Conservation (phyloP, 2,797 vertebrate species). For the Poecilia wingei region DNA sequence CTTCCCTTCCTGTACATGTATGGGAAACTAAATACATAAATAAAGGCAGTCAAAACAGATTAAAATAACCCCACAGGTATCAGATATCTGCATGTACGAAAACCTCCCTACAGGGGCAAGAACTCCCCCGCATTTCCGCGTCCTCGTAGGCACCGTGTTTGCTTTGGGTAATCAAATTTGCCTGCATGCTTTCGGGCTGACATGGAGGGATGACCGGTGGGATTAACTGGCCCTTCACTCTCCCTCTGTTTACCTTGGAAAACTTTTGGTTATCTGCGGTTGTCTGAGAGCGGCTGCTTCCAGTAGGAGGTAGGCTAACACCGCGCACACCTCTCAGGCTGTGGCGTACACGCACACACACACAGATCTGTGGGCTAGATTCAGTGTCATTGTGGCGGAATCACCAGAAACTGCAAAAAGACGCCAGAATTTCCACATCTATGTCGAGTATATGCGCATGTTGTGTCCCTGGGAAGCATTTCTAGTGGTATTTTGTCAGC, state of each 20-base stretch:
- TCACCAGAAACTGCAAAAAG: conserved; percentile 6
- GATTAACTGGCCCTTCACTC: conserved; percentile 67
- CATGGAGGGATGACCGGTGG: conserved; percentile 66
- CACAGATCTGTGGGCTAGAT: conserved; percentile 34
- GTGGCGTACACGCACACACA: conserved; percentile 16
- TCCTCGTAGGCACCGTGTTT: conserved; percentile 69
- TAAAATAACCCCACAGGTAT: conserved; percentile 69
- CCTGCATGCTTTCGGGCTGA: conserved; percentile 71
- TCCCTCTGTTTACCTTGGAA: conserved; percentile 73
- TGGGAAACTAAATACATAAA: conserved; percentile 67
- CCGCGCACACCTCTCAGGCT: conserved; percentile 60
- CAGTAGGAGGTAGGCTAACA: conserved; percentile 79
- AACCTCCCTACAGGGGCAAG: conserved; percentile 8
- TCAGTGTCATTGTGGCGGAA: conserved; percentile 42
- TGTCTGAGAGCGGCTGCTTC: conserved; percentile 61
- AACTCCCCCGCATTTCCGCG: conserved; percentile 51
- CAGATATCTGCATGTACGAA: conserved; percentile 56
- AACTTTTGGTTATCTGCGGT: conserved; percentile 67
- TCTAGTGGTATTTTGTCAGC: conserved; percentile 61
- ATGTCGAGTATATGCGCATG: conserved; percentile 52
- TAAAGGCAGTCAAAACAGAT: conserved; percentile 62
- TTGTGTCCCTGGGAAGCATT: conserved; percentile 44
- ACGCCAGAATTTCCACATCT: conserved; percentile 1
- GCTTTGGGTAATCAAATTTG: conserved; percentile 76
- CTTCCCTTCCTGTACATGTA: conserved; percentile 56